Base-by-base conservation (phyloP, 2,888 invertebrate genomes). In the Melinaea menophilus region DNA sequence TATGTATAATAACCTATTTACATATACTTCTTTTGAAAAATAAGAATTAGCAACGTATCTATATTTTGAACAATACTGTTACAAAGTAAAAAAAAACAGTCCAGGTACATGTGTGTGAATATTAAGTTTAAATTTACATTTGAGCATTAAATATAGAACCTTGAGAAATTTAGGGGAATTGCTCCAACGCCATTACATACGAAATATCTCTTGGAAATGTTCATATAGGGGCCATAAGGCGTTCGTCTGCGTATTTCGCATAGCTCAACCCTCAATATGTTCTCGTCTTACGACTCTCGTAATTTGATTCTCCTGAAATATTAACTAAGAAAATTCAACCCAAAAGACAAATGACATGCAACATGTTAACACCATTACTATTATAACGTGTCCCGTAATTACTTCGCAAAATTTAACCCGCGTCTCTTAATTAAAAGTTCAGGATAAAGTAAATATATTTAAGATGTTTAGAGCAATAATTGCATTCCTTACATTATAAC, bases 271-370 rank as follows among this genome's bases (percentile, higher is more conserved):
- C 75, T 73, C 81, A 84, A 85, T 82, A 85, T 84, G 82, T 82
- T 79, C 75, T 73, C 75, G 70, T 74, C 73, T 82, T 82, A 81
- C 79, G 81, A 79, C 80, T 78, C 82, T 74, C 81, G 86, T 86
- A 86, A 88, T 88, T 88, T 88, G 86, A 86, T 86, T 85, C 84
- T 71, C 73, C 76, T 85, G 85, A 85, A 86, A 85, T 86, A 87
- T 87, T 85, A 86, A 85, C 85, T 82, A 78, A 77, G 81, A 83
- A 84, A 85, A 81, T 82, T 78, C 74, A 75, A 73, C 75, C 70
- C 71, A 66, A 72, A 76, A 79, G 81, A 84, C 76, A 79, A 82
- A 85, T 81, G 78, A 76, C 65, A 41, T 61, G 71, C 69, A 62
- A 62, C 61, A 57, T 59, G 56, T 59, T 59, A 47, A 65, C 56